Conservation (phyloP, 2,797 vertebrate species). For the Pipistrellus pipistrellus region DNA sequence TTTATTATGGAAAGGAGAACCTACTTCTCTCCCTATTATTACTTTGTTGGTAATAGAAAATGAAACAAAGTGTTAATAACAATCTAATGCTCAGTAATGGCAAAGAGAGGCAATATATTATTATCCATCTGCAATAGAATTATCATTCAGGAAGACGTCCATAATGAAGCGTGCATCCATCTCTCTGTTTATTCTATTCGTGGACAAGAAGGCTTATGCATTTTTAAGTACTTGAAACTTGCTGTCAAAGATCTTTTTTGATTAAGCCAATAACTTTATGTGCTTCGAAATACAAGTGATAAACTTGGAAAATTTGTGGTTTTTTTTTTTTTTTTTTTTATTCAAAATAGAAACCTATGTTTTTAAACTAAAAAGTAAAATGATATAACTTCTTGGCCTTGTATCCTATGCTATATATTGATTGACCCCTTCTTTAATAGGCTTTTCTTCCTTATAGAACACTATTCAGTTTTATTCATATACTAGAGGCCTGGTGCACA, state of each 20-base stretch:
- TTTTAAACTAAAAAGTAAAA: slow-evolving; percentile 53
- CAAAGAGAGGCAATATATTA: slow-evolving; percentile 73
- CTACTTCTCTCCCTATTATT: not conserved
- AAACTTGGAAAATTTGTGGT: slow-evolving; percentile 44
- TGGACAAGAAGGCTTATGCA: slow-evolving; percentile 66
- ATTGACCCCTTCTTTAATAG: not conserved
- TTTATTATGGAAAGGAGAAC: slow-evolving; percentile 33
- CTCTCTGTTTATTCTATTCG: slow-evolving; percentile 73
- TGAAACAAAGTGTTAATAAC: slow-evolving; percentile 74
- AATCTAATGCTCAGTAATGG: slow-evolving; percentile 62
- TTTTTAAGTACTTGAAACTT: slow-evolving; percentile 80
- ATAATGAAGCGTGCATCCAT: slow-evolving; percentile 50
- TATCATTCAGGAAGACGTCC: slow-evolving; percentile 74
- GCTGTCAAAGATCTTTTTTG: slow-evolving; percentile 71
- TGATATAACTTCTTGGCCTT: not conserved
- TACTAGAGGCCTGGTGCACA: not conserved
- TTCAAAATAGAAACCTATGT: slow-evolving; percentile 39
- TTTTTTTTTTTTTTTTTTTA: slow-evolving; percentile 19
- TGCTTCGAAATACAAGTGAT: slow-evolving; percentile 72
- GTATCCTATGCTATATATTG: not conserved
- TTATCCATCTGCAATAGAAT: slow-evolving; percentile 78
- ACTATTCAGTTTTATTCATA: not conserved
- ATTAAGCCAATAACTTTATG: slow-evolving; percentile 73
- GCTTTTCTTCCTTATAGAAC: not conserved
- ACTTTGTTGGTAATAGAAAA: slow-evolving; percentile 71